phyloP scores from a whole-genome alignment of 1,140 invertebrate genomes.

The Chironomus tepperi region DNA sequence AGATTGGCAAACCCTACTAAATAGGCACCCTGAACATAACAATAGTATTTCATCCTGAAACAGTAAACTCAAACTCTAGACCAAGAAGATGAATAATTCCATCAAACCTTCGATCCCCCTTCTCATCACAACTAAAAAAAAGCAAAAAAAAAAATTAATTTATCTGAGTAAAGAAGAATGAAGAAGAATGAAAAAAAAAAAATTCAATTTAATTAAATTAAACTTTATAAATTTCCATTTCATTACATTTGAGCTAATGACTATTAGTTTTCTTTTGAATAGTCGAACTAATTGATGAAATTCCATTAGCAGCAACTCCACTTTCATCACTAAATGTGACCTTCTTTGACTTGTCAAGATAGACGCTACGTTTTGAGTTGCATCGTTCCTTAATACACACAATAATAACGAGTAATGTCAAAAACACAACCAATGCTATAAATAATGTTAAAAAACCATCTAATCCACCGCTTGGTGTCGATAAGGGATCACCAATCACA shows the following conservation, averaged over 20 bases:
- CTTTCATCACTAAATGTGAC: neutral
- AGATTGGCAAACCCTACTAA: no score
- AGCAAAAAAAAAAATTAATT: no score
- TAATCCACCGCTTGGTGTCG: neutral
- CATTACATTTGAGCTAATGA: neutral
- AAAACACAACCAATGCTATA: neutral
- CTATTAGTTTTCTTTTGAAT: conserved; percentile 1
- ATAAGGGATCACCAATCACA: neutral
- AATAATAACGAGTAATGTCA: neutral
- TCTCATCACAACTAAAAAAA: no score
- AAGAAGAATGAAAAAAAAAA: no score
- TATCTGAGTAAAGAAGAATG: no score
- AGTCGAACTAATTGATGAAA: neutral
- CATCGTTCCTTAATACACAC: conserved; percentile 7
- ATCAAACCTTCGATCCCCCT: no score
- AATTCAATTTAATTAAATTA: conserved; percentile 7
- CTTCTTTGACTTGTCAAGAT: neutral
- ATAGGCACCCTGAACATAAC: no score
- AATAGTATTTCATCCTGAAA: no score
- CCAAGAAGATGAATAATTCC: no score
- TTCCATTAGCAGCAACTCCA: neutral
- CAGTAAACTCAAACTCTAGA: no score
- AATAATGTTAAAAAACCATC: neutral
- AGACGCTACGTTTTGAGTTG: neutral
- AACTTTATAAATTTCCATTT: neutral